phyloP scores from a whole-genome alignment of 2,888 invertebrate species.

The Gandaritis pyraliata region DNA sequence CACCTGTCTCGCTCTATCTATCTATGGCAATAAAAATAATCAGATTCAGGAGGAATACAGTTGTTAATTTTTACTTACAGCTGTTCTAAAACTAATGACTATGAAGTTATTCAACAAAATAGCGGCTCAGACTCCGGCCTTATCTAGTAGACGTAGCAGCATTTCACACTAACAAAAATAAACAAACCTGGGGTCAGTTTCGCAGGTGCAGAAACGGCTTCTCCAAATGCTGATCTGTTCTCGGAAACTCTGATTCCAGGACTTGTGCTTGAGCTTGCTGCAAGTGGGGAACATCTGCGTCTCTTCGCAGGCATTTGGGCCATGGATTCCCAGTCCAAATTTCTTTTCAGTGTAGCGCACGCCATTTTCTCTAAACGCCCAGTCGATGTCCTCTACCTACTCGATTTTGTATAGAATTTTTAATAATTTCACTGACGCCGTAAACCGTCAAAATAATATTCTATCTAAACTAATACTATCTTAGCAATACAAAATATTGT shows the following conservation, averaged over 20 bases:
- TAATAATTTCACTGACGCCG: constrained; percentile 61
- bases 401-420: constrained; percentile 61
- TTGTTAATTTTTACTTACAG: constrained; percentile 71
- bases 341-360: constrained; percentile 98
- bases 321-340: constrained; percentile 97
- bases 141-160: constrained; percentile 2
- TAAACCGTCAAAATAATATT: constrained; percentile 68
- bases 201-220: constrained; percentile 87
- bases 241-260: constrained; percentile 81
- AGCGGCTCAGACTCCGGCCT: background rate
- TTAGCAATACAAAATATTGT: constrained; percentile 59
- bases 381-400: constrained; percentile 78
- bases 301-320: constrained; percentile 94
- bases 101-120: background rate
- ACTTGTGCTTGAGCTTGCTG: constrained; percentile 84
- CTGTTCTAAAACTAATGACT: constrained; percentile 50
- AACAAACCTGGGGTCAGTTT: constrained; percentile 94
- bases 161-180: constrained; percentile 26
- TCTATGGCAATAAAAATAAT: constrained; percentile 78
- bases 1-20: constrained; percentile 74
- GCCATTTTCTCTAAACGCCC: constrained; percentile 93
- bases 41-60: constrained; percentile 70
- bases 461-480: constrained; percentile 55
- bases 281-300: constrained; percentile 95
- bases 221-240: constrained; percentile 91